phyloP scores from a whole-genome alignment of 2,113 vertebrate genomes.

The Talpa occidentalis region DNA sequence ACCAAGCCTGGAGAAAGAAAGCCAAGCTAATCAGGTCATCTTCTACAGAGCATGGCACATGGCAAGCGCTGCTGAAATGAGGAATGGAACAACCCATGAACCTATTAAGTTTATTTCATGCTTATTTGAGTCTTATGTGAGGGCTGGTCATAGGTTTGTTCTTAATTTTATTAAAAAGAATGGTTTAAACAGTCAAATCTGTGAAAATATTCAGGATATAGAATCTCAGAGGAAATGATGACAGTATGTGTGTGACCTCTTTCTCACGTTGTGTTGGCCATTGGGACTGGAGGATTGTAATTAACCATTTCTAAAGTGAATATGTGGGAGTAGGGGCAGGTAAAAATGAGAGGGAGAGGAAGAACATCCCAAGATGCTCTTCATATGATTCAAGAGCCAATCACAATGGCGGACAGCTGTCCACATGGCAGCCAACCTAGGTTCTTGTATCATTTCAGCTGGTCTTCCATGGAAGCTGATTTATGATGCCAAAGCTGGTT shows the following conservation, averaged over 20 bases:
- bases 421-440: not conserved
- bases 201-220: not conserved
- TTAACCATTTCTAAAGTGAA: not conserved
- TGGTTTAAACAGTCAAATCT: not conserved
- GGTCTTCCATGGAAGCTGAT: not conserved
- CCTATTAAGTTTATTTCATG: not conserved
- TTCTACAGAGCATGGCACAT: not conserved
- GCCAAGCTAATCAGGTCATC: constrained; percentile 27
- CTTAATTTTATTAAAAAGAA: constrained; percentile 19
- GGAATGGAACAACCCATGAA: not conserved
- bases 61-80: not conserved
- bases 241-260: not conserved
- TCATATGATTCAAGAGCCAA: not conserved
- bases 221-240: not conserved
- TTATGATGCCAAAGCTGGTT: not conserved
- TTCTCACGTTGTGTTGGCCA: not conserved
- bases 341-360: not conserved
- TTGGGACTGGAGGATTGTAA: not conserved
- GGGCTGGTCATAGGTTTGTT: not conserved
- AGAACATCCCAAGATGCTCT: not conserved
- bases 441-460: not conserved
- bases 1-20: not conserved
- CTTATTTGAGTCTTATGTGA: not conserved
- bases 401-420: fast-evolving
- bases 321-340: not conserved